These are phyloP conservation scores for Dysdera silvatica DNA, from an alignment of 1,140 invertebrate genomes.

Conservation along the genomic window DNA sequence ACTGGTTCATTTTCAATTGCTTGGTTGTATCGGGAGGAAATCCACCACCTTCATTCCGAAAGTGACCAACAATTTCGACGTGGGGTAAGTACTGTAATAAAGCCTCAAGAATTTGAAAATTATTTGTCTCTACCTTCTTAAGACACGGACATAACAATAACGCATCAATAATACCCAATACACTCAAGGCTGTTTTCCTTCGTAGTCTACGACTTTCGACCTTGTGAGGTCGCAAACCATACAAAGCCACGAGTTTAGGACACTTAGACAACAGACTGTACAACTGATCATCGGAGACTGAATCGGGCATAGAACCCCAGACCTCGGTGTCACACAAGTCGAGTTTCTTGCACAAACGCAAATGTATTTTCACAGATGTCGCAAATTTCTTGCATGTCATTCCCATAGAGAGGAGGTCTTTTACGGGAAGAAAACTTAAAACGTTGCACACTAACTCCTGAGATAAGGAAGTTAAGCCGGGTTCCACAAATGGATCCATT, in stretches of 20 bases:
- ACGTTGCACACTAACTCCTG: conserved; percentile 24
- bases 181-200: conserved; percentile 31
- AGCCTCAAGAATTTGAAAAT: conserved; percentile 38
- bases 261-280: conserved; percentile 34
- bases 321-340: conserved; percentile 14
- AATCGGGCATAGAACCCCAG: conserved; percentile 35
- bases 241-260: conserved; percentile 34
- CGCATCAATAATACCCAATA: conserved; percentile 38
- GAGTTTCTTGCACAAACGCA: conserved; percentile 14
- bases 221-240: conserved; percentile 36
- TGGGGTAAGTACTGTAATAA: conserved; percentile 37
- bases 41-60: conserved; percentile 37
- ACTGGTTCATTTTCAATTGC: conserved; percentile 31
- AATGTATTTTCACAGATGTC: conserved; percentile 12
- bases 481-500: too few relatives aligned
- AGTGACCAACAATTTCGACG: conserved; percentile 37
- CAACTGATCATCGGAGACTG: conserved; percentile 36
- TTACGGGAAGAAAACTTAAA: conserved; percentile 17
- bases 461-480: conserved; percentile 11
- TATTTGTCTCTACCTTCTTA: conserved; percentile 37
- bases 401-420: conserved; percentile 11
- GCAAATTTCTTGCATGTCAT: conserved; percentile 14
- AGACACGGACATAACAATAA: conserved; percentile 33
- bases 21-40: conserved; percentile 35
- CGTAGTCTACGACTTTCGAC: conserved; percentile 33